Conservation (phyloP, 92 coral and sea anemone species). For the Umimayanthus kanabou region DNA sequence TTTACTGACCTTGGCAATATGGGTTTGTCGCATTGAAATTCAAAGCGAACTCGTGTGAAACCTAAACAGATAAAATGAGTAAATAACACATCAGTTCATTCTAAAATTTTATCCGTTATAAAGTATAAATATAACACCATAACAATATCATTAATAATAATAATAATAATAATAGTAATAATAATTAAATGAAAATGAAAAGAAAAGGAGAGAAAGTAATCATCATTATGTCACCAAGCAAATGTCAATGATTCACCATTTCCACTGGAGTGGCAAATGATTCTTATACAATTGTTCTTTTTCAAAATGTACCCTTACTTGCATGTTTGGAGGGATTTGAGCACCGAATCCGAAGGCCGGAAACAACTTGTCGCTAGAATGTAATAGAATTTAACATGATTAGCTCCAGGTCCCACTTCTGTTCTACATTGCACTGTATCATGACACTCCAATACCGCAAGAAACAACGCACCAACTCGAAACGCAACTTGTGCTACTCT, state of each 20-base stretch:
- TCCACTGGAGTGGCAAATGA: too few relatives aligned
- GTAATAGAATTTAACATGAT: background rate
- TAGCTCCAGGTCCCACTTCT: background rate
- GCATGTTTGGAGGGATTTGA: constrained; percentile 67
- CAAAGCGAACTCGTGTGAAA: constrained; percentile 91
- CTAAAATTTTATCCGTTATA: too few relatives aligned
- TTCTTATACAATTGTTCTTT: too few relatives aligned
- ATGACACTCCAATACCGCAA: background rate
- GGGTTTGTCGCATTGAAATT: constrained; percentile 90
- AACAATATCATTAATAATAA: too few relatives aligned
- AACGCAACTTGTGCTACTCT: too few relatives aligned
- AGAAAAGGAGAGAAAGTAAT: too few relatives aligned
- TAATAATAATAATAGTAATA: too few relatives aligned
- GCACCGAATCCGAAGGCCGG: constrained; percentile 99
- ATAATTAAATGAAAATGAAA: too few relatives aligned
- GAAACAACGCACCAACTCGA: too few relatives aligned
- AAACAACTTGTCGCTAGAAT: constrained; percentile 82
- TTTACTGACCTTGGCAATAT: constrained; percentile 80
- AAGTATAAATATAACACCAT: too few relatives aligned
- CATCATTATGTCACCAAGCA: too few relatives aligned
- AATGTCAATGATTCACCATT: too few relatives aligned
- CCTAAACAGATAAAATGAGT: constrained; percentile 44
- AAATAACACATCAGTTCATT: background rate
- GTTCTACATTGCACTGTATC: background rate
- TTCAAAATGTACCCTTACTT: background rate